Percentiles rank a stretch among this genome's conserved stretches.
Evolutionary conservation across 1,140 invertebrate genomes (phyloP).

Genomic region (Nephotettix cincticeps): DNA sequence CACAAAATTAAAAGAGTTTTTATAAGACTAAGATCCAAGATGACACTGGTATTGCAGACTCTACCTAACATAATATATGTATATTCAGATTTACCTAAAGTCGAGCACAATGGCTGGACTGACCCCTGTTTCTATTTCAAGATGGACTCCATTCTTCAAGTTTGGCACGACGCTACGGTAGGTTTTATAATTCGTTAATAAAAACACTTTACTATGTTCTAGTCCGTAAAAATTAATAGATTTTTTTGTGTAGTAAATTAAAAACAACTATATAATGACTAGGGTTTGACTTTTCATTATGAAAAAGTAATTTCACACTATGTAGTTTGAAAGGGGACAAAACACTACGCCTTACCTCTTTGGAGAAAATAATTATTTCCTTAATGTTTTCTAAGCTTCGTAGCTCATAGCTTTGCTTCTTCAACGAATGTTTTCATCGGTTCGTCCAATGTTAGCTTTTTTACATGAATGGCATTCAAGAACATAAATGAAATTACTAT

Average conservation of each 20-base stretch:
- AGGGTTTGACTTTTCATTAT: background rate
- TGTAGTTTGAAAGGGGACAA: background rate
- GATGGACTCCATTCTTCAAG: background rate
- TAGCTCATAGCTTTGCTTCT: too few relatives aligned
- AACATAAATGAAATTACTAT: too few relatives aligned
- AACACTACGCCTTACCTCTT: too few relatives aligned
- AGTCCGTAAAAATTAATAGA: background rate
- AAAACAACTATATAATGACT: background rate
- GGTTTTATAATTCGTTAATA: background rate
- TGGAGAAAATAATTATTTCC: too few relatives aligned
- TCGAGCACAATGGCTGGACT: background rate
- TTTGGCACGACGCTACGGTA: background rate
- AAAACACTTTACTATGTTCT: background rate
- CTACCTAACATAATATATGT: too few relatives aligned
- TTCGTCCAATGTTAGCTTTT: too few relatives aligned
- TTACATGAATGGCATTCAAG: too few relatives aligned
- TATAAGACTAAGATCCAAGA: too few relatives aligned
- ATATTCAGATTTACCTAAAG: background rate
- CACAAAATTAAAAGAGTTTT: too few relatives aligned
- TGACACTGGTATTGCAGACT: too few relatives aligned
- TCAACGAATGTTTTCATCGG: too few relatives aligned
- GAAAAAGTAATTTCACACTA: background rate
- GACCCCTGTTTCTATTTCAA: background rate
- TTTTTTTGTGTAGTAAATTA: background rate
- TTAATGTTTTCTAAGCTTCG: too few relatives aligned